Evolutionary conservation across 1,140 invertebrate genomes (phyloP), one percentile per base, ranked within the genome.

Genomic region (Hyles vespertilio): DNA sequence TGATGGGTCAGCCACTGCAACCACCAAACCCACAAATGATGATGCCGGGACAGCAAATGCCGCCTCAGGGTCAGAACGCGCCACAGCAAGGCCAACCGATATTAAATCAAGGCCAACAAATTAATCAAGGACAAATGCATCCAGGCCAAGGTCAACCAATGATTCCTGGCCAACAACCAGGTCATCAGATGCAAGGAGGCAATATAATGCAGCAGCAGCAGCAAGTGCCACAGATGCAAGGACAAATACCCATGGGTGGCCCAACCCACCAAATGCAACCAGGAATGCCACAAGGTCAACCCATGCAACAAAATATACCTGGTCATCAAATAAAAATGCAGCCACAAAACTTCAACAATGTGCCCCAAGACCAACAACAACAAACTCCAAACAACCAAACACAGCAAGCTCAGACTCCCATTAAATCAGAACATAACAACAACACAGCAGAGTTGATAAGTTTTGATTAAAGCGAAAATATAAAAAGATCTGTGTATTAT

Each of bases 381-480:
- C 74, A 68, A 40, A 56, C 57, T 10, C 63, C 44, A 32, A 89
- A 89, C 45, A 79, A 89, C 36, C 70, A 67, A 64, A 59, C 58
- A 5, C 84, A 82, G 50, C 84, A 77, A 52, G 59, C 64, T 2
- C 81, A 81, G 56, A 78, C 81, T 2, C 72, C 76, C 1, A 69
- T 75, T 3, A 86, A 87, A 51, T 76, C 82, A 12, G 84, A 89
- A 69, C 73, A 79, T 57, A 89, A 92, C 62, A 91, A 91, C 33
- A 90, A 91, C 68, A 93, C 93, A 4, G 93, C 92, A 51, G 93
- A 94, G 80, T 83, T 94, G 2, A 94, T 94, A 53, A 93, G 92
- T 75, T 94, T 94, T 77, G 93, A 94, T 86, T 94, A 89, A 91
- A 73, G 52, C 11, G 47, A 53, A 49, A 50, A 49, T 51, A 56